These are phyloP conservation scores for Heliconius hermathena DNA, from an alignment of 1,140 invertebrate species.

Conservation along the genomic window DNA sequence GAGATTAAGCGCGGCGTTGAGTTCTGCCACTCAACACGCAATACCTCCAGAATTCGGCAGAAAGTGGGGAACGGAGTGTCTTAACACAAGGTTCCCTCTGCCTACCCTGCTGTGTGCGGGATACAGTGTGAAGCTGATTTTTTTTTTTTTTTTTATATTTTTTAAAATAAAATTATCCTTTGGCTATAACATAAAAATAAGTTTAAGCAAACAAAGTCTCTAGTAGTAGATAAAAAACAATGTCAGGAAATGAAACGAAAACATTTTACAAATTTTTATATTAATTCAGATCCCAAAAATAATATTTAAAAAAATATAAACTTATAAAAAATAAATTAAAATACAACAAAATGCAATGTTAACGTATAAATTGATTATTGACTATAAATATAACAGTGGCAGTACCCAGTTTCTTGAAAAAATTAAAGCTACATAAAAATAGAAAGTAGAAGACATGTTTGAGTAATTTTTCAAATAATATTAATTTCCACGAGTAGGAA, in stretches of 20 bases:
- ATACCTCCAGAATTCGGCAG: no score
- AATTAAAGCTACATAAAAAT: background rate
- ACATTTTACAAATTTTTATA: background rate
- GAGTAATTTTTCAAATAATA: no score
- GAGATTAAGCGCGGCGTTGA: no score
- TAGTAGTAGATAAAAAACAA: background rate
- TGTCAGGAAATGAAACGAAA: background rate
- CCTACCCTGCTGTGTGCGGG: no score
- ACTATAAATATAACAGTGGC: background rate
- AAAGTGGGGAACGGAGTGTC: no score
- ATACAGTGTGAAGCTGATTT: no score
- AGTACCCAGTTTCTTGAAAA: background rate
- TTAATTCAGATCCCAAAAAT: conserved; percentile 18
- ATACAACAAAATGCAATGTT: background rate
- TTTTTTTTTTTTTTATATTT: no score
- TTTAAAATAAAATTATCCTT: no score
- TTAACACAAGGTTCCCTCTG: no score
- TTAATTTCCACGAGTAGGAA: no score
- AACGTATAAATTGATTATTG: background rate
- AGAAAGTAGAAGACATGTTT: background rate
- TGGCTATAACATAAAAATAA: background rate
- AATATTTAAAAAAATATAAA: background rate
- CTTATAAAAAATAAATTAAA: background rate
- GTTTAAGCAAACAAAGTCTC: no score
- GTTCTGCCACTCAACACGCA: no score